Base-by-base conservation (phyloP, 2,888 invertebrate species). In the Melangyna quadrimaculata region DNA sequence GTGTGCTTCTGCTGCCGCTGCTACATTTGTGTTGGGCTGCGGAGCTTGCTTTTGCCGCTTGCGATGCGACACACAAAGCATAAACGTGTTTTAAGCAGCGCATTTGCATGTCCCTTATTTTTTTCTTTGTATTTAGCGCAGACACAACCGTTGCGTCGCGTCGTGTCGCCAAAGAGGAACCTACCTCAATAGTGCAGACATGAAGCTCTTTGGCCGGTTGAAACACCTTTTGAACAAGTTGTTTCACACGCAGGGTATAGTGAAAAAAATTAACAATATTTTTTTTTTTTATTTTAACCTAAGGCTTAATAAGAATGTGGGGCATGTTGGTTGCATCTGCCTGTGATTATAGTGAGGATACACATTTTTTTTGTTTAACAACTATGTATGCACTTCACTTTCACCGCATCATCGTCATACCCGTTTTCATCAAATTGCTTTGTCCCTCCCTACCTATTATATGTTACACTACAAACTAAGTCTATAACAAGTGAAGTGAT, bases 91-190 rank as follows among this genome's bases (percentile, higher is more conserved):
- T 70, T 55, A 45, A 57, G 59, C 59, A 71, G 70, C 45, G 57
- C 86, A 81, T 81, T 86, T 86, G 77, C 86, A 81, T 78, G 86
- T 80, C 77, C 77, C 80, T 80, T 63, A 77, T 77, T 70, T 37
- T 43, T 37, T 59, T 17, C 40, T 57, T 29, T 27, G 27, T 63
- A 43, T 45, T 45, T 29, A 65, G 43, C 40, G 53, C 48, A 48
- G 67, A 69, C 69, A 73, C 29, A 82, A 37, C 22, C 51, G 57
- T 27, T 24, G 19, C 32, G 19, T 67, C 67, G 19, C 48, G 48
- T 51, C 24, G 27, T 27, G 48, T 19, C 35, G 48, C 24, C 67
- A 67, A 51, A 45, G 45, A 65, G 51, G 70, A 86, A 63, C 81
- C 81, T 86, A 78, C 81, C 86, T 73, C 81, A 81, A 86, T 65